Base-by-base conservation (phyloP, 2,797 vertebrate species). In the Chrosomus eos region DNA sequence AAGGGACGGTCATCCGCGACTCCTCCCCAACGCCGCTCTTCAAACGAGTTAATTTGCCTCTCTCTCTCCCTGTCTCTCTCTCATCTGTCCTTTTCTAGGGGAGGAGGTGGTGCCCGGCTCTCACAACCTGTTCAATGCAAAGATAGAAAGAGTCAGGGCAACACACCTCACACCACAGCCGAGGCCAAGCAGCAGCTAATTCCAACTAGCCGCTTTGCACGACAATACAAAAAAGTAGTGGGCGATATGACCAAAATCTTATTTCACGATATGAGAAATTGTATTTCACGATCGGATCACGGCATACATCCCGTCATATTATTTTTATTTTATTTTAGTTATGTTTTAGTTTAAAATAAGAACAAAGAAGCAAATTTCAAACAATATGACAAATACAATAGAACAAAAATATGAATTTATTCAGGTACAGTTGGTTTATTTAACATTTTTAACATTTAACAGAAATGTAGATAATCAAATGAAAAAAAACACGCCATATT, bases 101-200 rank as follows among this genome's bases (percentile, higher is more conserved):
- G 92, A 91, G 91, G 93, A 88, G 89, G 86, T 86, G 87, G 92
- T 91, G 93, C 94, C 93, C 90, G 91, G 93, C 92, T 94, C 94
- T 95, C 95, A 95, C 92, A 94, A 96, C 95, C 95, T 96, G 95
- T 95, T 94, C 93, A 95, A 96, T 92, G 94, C 94, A 96, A 95
- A 96, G 95, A 96, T 93, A 96, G 92, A 95, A 93, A 95, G 94
- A 95, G 95, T 96, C 94, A 96, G 94, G 94, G 93, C 94, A 93
- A 93, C 94, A 94, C 92, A 93, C 93, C 95, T 91, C 91, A 88
- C 85, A 88, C 86, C 93, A 92, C 88, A 91, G 90, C 90, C 80
- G 72, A 87, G 60, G 68, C 83, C 83, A 73, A 87, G 90, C 86
- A 85, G 89, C 86, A 88, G 89, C 91, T 85, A 81, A 26, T 68